A percentile compares a stretch with the other conserved stretches of the same genome.
Conservation (phyloP, 2,888 invertebrate species). For the Drosophila incognita region DNA sequence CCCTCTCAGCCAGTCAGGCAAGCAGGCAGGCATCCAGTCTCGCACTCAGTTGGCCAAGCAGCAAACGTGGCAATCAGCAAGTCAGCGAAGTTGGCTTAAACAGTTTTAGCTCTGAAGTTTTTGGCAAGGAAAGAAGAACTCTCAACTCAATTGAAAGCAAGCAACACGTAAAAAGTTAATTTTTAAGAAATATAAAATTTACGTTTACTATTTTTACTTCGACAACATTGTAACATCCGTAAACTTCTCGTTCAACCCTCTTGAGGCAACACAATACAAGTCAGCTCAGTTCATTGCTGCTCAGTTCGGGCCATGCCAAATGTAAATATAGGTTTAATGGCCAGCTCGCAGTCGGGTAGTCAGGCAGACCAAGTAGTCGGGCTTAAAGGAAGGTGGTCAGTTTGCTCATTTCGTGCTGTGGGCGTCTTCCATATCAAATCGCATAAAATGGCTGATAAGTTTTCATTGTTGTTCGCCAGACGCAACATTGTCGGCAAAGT, state of each 20-base stretch:
- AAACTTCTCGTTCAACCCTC: constrained; percentile 26
- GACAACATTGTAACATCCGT: background rate
- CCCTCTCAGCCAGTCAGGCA: background rate
- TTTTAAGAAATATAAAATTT: background rate
- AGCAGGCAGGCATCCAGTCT: constrained; percentile 15
- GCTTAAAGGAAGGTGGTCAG: background rate
- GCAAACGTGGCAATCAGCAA: constrained; percentile 43
- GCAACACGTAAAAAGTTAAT: background rate
- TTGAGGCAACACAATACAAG: constrained; percentile 39
- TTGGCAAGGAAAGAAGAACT: background rate
- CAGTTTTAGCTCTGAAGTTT: constrained; percentile 10
- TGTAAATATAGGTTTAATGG: constrained; percentile 67
- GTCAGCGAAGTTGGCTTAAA: constrained; percentile 35
- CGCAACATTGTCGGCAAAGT: constrained; percentile 42
- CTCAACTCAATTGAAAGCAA: background rate
- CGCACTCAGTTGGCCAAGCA: constrained; percentile 27
- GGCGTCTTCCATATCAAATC: constrained; percentile 39
- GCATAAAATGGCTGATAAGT: constrained; percentile 68
- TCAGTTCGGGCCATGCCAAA: constrained; percentile 39
- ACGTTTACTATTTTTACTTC: background rate
- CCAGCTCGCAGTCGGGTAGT: constrained; percentile 36
- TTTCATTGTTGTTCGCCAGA: constrained; percentile 66
- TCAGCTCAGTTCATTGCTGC: constrained; percentile 24
- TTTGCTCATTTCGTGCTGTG: background rate
- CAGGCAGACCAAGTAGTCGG: constrained; percentile 15